phyloP scores from a whole-genome alignment of 2,888 invertebrate species.

The Hydriomena furcata region DNA sequence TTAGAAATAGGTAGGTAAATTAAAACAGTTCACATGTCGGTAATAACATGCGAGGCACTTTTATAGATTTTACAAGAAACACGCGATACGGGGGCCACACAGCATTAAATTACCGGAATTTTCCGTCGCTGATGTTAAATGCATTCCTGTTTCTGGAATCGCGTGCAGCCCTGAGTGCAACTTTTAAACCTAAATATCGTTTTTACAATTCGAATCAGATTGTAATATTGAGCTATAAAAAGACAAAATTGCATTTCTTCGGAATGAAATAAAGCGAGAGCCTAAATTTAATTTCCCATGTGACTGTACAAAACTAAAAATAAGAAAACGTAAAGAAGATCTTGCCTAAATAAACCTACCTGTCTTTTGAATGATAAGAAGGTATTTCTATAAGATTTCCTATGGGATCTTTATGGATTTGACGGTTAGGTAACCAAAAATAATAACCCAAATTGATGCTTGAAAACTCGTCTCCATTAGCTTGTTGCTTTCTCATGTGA shows the following conservation, averaged over 20 bases:
- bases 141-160: constrained; percentile 71
- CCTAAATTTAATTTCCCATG: no score
- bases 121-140: constrained; percentile 73
- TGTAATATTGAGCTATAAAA: constrained; percentile 6
- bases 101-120: constrained; percentile 73
- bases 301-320: background rate
- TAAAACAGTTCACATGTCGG: constrained; percentile 30
- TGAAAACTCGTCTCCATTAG: background rate
- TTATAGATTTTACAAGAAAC: constrained; percentile 57
- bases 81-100: constrained; percentile 66
- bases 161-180: constrained; percentile 61
- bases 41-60: constrained; percentile 36
- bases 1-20: constrained; percentile 26
- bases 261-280: no score
- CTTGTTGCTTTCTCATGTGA: background rate
- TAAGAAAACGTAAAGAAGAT: no score
- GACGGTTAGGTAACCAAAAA: no score
- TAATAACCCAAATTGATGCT: background rate
- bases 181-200: constrained; percentile 41
- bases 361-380: no score
- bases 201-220: constrained; percentile 33
- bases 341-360: no score
- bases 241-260: background rate
- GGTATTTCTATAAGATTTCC: no score
- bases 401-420: no score